Percentiles rank a stretch among this genome's conserved stretches.
Conservation (phyloP, 2,797 vertebrate genomes). For the Pyrrhura leucotis region DNA sequence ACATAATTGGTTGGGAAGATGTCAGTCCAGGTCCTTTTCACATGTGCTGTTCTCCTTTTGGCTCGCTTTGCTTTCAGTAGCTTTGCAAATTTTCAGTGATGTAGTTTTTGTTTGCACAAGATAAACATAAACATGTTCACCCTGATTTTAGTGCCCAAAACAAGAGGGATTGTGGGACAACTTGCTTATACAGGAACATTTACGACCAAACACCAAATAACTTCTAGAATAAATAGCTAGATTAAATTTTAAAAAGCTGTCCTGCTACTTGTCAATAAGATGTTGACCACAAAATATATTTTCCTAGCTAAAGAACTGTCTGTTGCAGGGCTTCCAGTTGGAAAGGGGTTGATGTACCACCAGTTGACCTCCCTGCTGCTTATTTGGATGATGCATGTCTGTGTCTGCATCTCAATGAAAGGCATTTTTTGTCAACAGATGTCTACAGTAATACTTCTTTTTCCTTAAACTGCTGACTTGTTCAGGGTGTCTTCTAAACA, state of each 20-base stretch:
- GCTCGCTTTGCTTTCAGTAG: neutral
- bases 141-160: neutral
- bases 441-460: neutral
- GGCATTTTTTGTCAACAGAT: conserved; percentile 28
- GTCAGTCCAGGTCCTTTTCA: neutral
- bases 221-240: neutral
- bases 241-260: neutral
- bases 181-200: neutral
- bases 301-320: conserved; percentile 8
- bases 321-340: neutral
- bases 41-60: neutral
- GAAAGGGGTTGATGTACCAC: neutral
- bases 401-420: neutral
- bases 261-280: neutral
- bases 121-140: neutral
- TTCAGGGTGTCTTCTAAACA: neutral
- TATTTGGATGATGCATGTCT: conserved; percentile 4
- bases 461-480: neutral
- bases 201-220: neutral
- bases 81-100: neutral
- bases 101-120: neutral
- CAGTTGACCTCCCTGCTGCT: conserved; percentile 4
- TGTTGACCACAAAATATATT: neutral
- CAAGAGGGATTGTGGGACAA: neutral
- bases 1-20: neutral